Conservation (phyloP, 2,797 vertebrate genomes). For the Streptopelia turtur region DNA sequence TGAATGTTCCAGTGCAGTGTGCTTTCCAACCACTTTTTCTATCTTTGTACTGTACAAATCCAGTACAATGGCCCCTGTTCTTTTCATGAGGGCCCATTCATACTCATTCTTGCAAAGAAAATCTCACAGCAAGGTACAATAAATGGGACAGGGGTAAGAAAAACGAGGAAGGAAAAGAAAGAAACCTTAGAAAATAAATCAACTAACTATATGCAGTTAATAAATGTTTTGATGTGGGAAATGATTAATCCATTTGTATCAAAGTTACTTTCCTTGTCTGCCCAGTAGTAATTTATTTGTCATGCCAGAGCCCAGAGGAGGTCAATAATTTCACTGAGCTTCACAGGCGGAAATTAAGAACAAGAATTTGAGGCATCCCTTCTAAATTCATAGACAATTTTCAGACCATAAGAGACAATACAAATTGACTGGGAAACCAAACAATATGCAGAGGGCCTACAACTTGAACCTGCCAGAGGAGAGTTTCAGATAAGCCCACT, state of each 20-base stretch:
- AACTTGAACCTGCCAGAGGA: neutral
- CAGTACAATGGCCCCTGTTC: neutral
- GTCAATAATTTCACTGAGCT: neutral
- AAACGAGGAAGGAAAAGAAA: neutral
- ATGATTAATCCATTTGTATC: neutral
- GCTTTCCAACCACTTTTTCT: neutral
- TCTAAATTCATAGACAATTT: neutral
- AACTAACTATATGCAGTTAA: neutral
- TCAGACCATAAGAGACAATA: neutral
- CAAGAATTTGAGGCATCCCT: neutral
- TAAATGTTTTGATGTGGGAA: constrained; percentile 25
- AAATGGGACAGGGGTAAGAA: neutral
- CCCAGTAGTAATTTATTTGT: neutral
- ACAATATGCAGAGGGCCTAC: neutral
- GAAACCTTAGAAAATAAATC: neutral
- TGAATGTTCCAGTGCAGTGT: neutral
- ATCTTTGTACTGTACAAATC: neutral
- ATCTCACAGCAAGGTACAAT: neutral
- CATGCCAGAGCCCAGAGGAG: neutral
- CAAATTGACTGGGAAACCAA: neutral
- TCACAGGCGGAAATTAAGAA: neutral
- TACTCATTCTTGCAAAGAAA: neutral
- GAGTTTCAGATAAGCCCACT: neutral
- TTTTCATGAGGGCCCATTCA: neutral
- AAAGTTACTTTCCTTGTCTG: neutral